A percentile compares a stretch with the other conserved stretches of the same genome.
These are phyloP conservation scores for Ascidia mentula DNA, from an alignment of 23 tunicate genomes.

Conservation along the genomic window DNA sequence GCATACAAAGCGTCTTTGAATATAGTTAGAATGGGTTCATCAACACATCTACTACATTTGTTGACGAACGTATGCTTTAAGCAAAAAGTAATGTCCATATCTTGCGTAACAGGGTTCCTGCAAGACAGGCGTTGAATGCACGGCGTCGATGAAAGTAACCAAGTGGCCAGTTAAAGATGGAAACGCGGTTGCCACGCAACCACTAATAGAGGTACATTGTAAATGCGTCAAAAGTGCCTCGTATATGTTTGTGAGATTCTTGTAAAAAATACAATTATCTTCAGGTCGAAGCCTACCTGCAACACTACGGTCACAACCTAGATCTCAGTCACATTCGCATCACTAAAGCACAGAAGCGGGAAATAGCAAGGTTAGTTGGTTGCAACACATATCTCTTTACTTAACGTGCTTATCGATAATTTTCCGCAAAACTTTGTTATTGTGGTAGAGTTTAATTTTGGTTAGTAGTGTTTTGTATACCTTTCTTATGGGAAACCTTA, in stretches of 20 bases:
- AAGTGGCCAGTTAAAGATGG: constrained; percentile 27
- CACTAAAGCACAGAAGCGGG: constrained; percentile 39
- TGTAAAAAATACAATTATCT: background rate
- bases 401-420: too few relatives aligned
- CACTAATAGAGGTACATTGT: background rate
- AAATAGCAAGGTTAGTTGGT: constrained; percentile 53
- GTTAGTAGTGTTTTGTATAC: too few relatives aligned
- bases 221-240: background rate
- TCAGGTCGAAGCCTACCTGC: constrained; percentile 82
- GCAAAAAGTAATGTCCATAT: too few relatives aligned
- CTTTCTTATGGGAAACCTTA: too few relatives aligned
- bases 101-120: constrained; percentile 64
- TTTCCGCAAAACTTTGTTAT: too few relatives aligned
- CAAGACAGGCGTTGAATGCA: constrained; percentile 89
- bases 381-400: too few relatives aligned
- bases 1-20: too few relatives aligned
- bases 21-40: too few relatives aligned
- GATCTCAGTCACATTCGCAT: constrained; percentile 75
- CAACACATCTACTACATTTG: too few relatives aligned
- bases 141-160: constrained; percentile 79
- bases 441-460: too few relatives aligned
- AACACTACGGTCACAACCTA: constrained; percentile 87
- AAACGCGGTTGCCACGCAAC: background rate
- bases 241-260: background rate
- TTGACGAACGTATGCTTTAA: too few relatives aligned